phyloP scores from a whole-genome alignment of 2,888 invertebrate species.

The Alloscopus bannaensis region DNA sequence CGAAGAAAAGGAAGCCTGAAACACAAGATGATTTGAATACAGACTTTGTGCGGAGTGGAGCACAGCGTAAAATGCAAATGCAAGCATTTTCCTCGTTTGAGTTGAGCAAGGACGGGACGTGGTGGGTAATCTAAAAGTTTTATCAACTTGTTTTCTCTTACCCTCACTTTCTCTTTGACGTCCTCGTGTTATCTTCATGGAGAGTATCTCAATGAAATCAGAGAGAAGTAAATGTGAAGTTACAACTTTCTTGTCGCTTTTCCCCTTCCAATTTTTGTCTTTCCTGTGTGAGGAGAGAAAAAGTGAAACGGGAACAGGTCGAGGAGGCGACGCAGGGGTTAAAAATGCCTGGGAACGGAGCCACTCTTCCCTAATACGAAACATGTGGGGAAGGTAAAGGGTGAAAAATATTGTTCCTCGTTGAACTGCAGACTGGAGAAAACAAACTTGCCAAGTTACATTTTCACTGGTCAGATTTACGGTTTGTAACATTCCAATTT shows the following conservation, averaged over 20 bases:
- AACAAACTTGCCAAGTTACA: no score
- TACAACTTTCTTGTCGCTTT: conserved; percentile 5
- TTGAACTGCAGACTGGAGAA: conserved; percentile 4
- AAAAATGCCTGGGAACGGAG: conserved; percentile 1
- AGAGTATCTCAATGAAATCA: no score
- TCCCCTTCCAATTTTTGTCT: conserved; percentile 2
- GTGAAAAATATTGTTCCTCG: background rate
- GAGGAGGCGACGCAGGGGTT: conserved; percentile 3
- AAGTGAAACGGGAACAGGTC: background rate
- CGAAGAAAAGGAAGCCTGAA: no score
- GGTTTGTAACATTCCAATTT: no score
- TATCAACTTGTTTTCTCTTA: conserved; percentile 43
- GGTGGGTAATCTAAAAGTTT: conserved; percentile 31
- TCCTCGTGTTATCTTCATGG: no score
- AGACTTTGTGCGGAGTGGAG: no score
- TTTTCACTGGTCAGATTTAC: no score
- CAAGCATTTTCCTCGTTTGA: background rate
- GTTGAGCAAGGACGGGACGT: background rate
- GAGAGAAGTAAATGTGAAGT: no score
- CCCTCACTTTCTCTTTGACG: background rate
- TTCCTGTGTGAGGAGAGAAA: background rate
- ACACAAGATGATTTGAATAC: no score
- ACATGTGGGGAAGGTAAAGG: background rate
- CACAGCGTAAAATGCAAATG: conserved; percentile 9
- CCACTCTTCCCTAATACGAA: background rate